Conservation (phyloP, 1,140 invertebrate species). For the Cotesia glomerata region DNA sequence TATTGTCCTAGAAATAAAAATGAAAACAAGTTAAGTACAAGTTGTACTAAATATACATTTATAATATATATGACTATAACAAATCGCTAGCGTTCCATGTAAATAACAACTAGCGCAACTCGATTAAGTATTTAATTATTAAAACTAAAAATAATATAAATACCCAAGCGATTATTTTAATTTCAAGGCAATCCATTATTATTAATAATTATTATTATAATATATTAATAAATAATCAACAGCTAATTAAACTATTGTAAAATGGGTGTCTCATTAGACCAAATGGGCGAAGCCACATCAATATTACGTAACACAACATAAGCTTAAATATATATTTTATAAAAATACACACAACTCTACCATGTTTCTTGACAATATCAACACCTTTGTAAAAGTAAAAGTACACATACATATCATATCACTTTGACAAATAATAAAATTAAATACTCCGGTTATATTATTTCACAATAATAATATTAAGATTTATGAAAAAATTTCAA, state of each 20-base stretch:
- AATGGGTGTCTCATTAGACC: constrained; percentile 20
- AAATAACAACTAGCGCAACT: no score
- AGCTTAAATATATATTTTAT: constrained; percentile 49
- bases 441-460: no score
- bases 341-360: constrained; percentile 37
- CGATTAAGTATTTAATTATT: no score
- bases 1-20: no score
- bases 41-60: no score
- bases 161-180: background rate
- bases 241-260: background rate
- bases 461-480: no score
- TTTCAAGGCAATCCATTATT: background rate
- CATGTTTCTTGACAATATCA: background rate
- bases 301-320: constrained; percentile 51
- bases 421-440: no score
- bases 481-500: no score
- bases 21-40: no score
- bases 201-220: background rate
- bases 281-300: constrained; percentile 32
- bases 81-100: no score
- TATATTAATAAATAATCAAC: background rate
- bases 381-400: constrained; percentile 34
- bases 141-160: background rate
- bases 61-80: no score
- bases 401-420: constrained; percentile 27